Base-by-base conservation (phyloP, 2,797 vertebrate genomes). In the Sus cebifrons region DNA sequence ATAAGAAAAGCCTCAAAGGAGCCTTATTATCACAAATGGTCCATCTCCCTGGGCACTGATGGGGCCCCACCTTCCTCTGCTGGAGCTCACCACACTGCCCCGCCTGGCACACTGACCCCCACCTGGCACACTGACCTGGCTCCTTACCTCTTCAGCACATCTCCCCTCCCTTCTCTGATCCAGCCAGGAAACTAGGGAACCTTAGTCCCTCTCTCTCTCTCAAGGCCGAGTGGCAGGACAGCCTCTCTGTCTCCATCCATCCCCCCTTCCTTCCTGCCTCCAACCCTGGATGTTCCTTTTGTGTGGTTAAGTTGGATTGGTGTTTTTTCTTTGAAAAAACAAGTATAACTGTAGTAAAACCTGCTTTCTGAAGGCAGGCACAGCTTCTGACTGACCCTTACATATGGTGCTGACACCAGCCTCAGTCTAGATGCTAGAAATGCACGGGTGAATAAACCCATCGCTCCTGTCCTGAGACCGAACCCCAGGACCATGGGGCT, bases 291-390 rank as follows among this genome's bases (percentile, higher is more conserved):
- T 3, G 12, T 12, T 77, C 60, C 75, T 84, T 86, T 23, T 27
- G 58, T 36, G 54, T 89, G 17, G 21, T 27, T 27, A 27, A 64
- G 4, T 10, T 44, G 74, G n/a, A 65, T 70, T 81, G 90, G 86
- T 36, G 70, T 71, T 88, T 67, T 77, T 85, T 92, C 60, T 86
- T 27, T 67, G 67, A 49, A 49, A 49, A 49, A 10, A 49, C 44
- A 49, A 49, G 44, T 49, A 10, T 49, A 49, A 49, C 70, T 82
- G 54, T 60, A 2, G 23, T 32, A 36, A 52, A 70, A 32, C 20
- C 74, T 68, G n/a, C 87, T 54, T 91, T n/a, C 85, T 65, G 36
- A 92, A 84, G 87, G 82, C 52, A 58, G 62, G 20, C 32, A 1
- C 64, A 14, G 8, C 68, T 60, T 56, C 77, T 18, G 29, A 1